Percentiles rank a stretch among this genome's conserved stretches.
Evolutionary conservation across 2,113 vertebrate species (phyloP).

Genomic region (Scalopus aquaticus): DNA sequence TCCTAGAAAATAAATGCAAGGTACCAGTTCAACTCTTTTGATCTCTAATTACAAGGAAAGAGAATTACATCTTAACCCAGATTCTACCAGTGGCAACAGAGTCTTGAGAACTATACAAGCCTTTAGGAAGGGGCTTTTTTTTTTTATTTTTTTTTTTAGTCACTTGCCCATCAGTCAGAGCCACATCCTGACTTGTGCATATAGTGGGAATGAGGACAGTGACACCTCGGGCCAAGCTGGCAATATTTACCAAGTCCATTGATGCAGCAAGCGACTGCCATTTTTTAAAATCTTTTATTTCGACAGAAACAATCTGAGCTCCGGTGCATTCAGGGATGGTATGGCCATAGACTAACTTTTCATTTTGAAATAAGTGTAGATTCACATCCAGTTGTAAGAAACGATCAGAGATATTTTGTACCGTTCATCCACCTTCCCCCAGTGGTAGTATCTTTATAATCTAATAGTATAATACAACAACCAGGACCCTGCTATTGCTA

Average conservation of each 20-base stretch:
- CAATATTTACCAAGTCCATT: not conserved
- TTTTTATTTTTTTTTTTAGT: not conserved
- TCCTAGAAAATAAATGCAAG: not conserved
- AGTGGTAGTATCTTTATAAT: not conserved
- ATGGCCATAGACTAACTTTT: not conserved
- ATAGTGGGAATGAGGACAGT: not conserved
- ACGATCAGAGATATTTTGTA: not conserved
- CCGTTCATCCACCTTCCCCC: not conserved
- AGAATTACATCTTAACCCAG: not conserved
- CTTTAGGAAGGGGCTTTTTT: not conserved
- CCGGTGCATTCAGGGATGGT: too few species aligned
- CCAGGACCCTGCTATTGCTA: not conserved
- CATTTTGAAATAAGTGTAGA: not conserved
- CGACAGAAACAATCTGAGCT: not conserved
- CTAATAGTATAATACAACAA: not conserved
- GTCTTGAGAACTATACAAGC: not conserved
- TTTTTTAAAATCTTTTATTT: not conserved
- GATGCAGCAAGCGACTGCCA: not conserved
- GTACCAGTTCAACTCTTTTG: not conserved
- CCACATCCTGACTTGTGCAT: not conserved
- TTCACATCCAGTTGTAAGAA: not conserved
- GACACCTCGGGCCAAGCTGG: not conserved
- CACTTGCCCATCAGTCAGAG: not conserved
- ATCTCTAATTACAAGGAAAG: not conserved
- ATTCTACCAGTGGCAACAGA: not conserved